These are phyloP conservation scores for Mallotus villosus DNA, from an alignment of 2,797 vertebrate species.

Conservation along the genomic window DNA sequence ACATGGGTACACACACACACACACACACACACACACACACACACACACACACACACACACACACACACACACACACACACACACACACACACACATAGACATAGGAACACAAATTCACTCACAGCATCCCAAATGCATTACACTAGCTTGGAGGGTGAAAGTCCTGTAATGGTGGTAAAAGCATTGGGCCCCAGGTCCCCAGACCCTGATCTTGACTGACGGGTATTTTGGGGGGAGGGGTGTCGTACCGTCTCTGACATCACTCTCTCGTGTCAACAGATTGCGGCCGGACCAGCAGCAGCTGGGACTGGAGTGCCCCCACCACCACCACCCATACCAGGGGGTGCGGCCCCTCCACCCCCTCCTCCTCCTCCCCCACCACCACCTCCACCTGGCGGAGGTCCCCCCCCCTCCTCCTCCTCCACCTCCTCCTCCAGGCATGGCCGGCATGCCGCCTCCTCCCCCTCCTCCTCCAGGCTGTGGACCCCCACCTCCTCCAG, in stretches of 20 bases:
- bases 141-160: constrained; percentile 4
- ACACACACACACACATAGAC: constrained; percentile 3
- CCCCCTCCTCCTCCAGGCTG: constrained; percentile 73
- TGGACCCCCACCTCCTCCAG: constrained; percentile 75
- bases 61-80: background rate
- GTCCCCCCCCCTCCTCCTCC: constrained; percentile 65
- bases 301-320: constrained; percentile 40
- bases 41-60: constrained; percentile 3
- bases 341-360: constrained; percentile 57
- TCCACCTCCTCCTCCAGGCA: constrained; percentile 61
- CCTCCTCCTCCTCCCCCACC: constrained; percentile 76
- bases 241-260: constrained; percentile 15
- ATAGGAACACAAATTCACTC: background rate
- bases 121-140: constrained; percentile 2
- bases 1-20: background rate
- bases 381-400: constrained; percentile 64
- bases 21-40: background rate
- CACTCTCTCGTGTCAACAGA: constrained; percentile 48
- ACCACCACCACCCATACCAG: constrained; percentile 56
- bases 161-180: constrained; percentile 38
- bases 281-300: constrained; percentile 57
- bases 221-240: background rate
- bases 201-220: background rate
- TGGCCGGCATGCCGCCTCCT: constrained; percentile 58
- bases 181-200: constrained; percentile 9